Evolutionary conservation across 2,888 invertebrate species (phyloP), one percentile per base, ranked within the genome.

Genomic region (Lithophane socia): DNA sequence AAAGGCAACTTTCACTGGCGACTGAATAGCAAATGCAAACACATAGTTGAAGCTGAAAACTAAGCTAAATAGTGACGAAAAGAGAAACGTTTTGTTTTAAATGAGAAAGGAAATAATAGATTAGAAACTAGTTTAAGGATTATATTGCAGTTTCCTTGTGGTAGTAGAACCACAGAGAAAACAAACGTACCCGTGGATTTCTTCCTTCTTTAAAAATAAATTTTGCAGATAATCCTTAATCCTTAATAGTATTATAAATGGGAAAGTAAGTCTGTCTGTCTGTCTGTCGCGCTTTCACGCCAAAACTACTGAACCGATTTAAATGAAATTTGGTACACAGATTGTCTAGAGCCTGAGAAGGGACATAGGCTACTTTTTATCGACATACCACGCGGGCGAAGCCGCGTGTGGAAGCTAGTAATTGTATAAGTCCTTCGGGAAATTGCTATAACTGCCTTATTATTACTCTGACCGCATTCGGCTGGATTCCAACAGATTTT

Each of bases 1-100:
- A 60, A 64, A 52, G 18, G 29, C 4, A 47, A 81, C 75, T 81
- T 81, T 79, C 78, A 60, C 75, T 75, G 24, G 44, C n/a, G 9
- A 52, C 56, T 58, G 16, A 80, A 64, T 65, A 56, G 24, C 21
- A 16, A 77, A 73, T 71, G 47, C 79, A 71, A 70, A 78, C 52
- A 64, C 37, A 37, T 37, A 64, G 21, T 64, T 37, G 37, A 65
- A 74, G 24, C 52, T 47, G 24, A 77, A 64, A 52, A 16, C 37
- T 37, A 37, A 21, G 7, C 44, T 52, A n/a, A 52, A 58, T 29
- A 58, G 16, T 52, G 13, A 24, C 8, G 13, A 60, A 81, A 78
- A 58, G 64, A 47, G 58, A 75, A 81, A 58, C 16, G 52, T 2
- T n/a, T 24, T 0, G 5, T n/a, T 63, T 24, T 54, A 47, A 76